Conservation (phyloP, 2,888 invertebrate species). For the Drosophila maculinotata region DNA sequence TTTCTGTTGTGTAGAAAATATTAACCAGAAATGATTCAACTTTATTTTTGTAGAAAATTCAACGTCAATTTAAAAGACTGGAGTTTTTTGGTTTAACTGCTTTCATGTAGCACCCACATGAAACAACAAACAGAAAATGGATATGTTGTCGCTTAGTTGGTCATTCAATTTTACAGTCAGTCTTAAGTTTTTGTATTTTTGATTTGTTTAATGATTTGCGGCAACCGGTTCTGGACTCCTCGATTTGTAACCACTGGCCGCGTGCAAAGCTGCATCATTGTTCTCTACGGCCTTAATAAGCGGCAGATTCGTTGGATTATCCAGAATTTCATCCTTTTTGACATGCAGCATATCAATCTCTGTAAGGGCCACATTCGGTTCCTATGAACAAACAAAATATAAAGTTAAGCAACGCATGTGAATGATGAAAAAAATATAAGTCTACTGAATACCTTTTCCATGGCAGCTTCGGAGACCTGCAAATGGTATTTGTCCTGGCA, state of each 20-base stretch:
- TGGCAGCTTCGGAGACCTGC: slow-evolving; percentile 87
- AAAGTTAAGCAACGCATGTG: too few relatives aligned
- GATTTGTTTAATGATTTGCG: slow-evolving; percentile 12
- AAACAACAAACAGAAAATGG: slow-evolving; percentile 43
- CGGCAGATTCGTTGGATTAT: slow-evolving; percentile 48
- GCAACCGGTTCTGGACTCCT: slow-evolving; percentile 28
- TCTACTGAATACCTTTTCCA: slow-evolving; percentile 83
- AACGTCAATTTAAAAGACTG: slow-evolving; percentile 40
- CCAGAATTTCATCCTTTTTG: slow-evolving; percentile 76
- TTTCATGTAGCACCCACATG: slow-evolving; percentile 36
- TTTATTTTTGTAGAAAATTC: slow-evolving; percentile 33
- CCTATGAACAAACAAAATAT: slow-evolving; percentile 69
- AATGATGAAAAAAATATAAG: too few relatives aligned
- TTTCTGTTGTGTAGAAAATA: slow-evolving; percentile 33
- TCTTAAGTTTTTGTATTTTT: slow-evolving; percentile 24
- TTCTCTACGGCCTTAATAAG: slow-evolving; percentile 33
- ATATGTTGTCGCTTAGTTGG: slow-evolving; percentile 24
- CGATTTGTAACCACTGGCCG: slow-evolving; percentile 13
- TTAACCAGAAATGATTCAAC: slow-evolving; percentile 44
- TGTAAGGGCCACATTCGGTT: slow-evolving; percentile 82
- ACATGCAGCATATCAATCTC: slow-evolving; percentile 83
- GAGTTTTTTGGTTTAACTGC: slow-evolving; percentile 19
- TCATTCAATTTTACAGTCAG: slow-evolving; percentile 41
- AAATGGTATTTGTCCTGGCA: slow-evolving; percentile 91
- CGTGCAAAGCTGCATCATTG: slow-evolving; percentile 26